A percentile compares a stretch with the other conserved stretches of the same genome.
phyloP scores from a whole-genome alignment of 2,797 vertebrate species.

The Acanthurus tractus region DNA sequence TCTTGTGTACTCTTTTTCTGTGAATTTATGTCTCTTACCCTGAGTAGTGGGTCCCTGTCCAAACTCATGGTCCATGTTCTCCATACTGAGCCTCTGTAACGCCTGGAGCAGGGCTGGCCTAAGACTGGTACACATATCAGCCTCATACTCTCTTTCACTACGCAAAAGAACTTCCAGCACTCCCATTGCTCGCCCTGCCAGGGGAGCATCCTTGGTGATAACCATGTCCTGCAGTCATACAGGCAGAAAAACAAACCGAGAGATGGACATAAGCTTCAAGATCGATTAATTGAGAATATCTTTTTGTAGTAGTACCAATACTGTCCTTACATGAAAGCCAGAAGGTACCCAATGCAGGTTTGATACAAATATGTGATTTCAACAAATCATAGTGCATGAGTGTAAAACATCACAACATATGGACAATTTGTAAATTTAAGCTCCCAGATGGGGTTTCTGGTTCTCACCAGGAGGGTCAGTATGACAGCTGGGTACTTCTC shows the following conservation, averaged over 20 bases:
- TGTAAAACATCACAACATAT: not conserved
- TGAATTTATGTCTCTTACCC: constrained; percentile 51
- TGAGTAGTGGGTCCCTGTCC: constrained; percentile 37
- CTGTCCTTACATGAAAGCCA: no score
- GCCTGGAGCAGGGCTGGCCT: constrained; percentile 88
- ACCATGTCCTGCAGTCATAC: constrained; percentile 85
- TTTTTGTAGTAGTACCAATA: no score
- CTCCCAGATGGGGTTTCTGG: constrained; percentile 11
- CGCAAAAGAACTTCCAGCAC: constrained; percentile 84
- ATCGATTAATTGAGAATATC: not conserved
- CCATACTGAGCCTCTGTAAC: constrained; percentile 84
- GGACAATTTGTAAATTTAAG: not conserved
- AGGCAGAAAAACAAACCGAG: constrained; percentile 10
- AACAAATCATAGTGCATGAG: no score
- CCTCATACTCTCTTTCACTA: constrained; percentile 71
- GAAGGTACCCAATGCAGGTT: no score
- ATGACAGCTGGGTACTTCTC: constrained; percentile 85
- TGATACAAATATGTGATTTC: no score
- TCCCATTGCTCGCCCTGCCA: constrained; percentile 83
- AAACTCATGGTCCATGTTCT: constrained; percentile 43
- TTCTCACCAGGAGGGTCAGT: constrained; percentile 90
- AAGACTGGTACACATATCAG: constrained; percentile 84
- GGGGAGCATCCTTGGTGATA: constrained; percentile 80
- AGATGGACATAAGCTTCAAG: not conserved
- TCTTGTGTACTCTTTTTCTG: not conserved